A percentile compares a stretch with the other conserved stretches of the same genome.
Conservation (phyloP, 2,113 vertebrate genomes). For the Chionodraco myersi region DNA sequence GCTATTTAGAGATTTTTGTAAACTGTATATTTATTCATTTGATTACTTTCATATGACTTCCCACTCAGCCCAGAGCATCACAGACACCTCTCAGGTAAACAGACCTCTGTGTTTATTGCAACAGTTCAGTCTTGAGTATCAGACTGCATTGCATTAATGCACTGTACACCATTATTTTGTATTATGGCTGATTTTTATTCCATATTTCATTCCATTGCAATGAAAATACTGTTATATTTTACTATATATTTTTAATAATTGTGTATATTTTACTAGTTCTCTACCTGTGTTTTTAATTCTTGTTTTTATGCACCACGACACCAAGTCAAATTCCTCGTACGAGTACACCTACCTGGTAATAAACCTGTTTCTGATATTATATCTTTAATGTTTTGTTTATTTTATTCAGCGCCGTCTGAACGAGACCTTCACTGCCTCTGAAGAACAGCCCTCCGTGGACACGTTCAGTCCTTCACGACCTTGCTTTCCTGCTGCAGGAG, state of each 20-base stretch:
- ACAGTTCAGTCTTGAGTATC: neutral
- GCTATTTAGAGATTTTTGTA: neutral
- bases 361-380: too few species aligned
- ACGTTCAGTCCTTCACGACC: conserved; percentile 27
- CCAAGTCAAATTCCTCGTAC: too few species aligned
- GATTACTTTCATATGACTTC: conserved; percentile 7
- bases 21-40: neutral
- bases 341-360: too few species aligned
- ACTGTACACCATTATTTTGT: too few species aligned
- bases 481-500: neutral
- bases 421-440: conserved; percentile 46
- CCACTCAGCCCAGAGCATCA: conserved; percentile 29
- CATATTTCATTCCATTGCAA: too few species aligned
- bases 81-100: conserved; percentile 51
- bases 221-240: too few species aligned
- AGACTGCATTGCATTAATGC: too few species aligned
- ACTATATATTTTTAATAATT: too few species aligned
- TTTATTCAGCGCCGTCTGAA: neutral
- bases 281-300: too few species aligned
- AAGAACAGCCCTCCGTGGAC: neutral
- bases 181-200: too few species aligned
- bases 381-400: neutral
- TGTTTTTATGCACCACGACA: too few species aligned
- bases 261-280: too few species aligned
- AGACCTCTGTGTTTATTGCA: neutral